Conservation (phyloP, 2,888 invertebrate genomes). For the Spialia ferax region DNA sequence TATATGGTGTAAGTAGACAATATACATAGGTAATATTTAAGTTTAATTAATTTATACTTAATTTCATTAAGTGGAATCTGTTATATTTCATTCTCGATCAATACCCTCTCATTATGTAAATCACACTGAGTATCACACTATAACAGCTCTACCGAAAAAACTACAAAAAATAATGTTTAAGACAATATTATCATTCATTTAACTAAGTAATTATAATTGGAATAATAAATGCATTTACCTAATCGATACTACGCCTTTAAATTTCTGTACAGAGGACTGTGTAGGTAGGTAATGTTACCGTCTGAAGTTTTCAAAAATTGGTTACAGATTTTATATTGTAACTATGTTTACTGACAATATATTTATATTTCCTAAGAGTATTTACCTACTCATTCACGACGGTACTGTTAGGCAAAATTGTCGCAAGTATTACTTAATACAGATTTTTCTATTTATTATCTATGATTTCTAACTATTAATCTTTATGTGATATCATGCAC, state of each 20-base stretch:
- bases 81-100: slow-evolving; percentile 48
- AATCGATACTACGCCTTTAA: slow-evolving; percentile 3
- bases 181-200: slow-evolving; percentile 14
- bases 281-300: too few relatives aligned
- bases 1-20: slow-evolving; percentile 49
- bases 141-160: slow-evolving; percentile 32
- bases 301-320: slow-evolving; percentile 4
- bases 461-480: slow-evolving; percentile 60
- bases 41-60: slow-evolving; percentile 64
- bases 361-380: background rate
- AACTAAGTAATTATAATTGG: slow-evolving; percentile 18
- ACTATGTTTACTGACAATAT: background rate
- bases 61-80: slow-evolving; percentile 71
- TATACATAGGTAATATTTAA: slow-evolving; percentile 35
- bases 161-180: slow-evolving; percentile 29
- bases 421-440: slow-evolving; percentile 28
- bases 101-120: slow-evolving; percentile 48
- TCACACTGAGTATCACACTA: slow-evolving; percentile 49
- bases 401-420: slow-evolving; percentile 21
- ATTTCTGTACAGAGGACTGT: background rate
- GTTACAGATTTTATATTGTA: slow-evolving; percentile 3
- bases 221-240: slow-evolving; percentile 24
- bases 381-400: slow-evolving; percentile 14
- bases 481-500: slow-evolving; percentile 69
- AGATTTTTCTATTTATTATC: slow-evolving; percentile 37